These are phyloP conservation scores for Chrosomus eos DNA, from an alignment of 2,797 vertebrate genomes.

Conservation along the genomic window DNA sequence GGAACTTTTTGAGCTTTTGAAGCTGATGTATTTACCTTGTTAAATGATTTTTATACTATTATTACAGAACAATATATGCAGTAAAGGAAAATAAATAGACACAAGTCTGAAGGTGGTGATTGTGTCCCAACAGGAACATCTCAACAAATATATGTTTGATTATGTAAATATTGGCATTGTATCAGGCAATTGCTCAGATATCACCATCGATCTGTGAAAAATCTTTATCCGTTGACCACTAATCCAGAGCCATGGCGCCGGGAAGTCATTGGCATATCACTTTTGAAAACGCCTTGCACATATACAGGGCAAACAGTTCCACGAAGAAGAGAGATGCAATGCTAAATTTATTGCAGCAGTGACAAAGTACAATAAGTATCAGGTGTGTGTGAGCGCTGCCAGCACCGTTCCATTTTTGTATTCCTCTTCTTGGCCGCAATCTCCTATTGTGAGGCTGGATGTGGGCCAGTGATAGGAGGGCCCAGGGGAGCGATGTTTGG, in stretches of 20 bases:
- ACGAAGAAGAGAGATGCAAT: constrained; percentile 7
- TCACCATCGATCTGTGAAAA: not conserved
- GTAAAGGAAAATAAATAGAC: not conserved
- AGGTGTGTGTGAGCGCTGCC: constrained; percentile 9
- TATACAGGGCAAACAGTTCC: not conserved
- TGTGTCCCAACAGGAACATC: not conserved
- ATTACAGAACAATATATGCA: not conserved
- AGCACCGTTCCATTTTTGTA: constrained; percentile 1
- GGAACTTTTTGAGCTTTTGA: not conserved
- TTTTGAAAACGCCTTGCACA: not conserved
- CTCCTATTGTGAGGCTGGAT: constrained; percentile 13
- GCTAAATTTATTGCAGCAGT: constrained; percentile 32
- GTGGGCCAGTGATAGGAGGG: constrained; percentile 4
- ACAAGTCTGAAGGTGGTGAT: not conserved
- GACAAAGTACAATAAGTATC: constrained; percentile 33
- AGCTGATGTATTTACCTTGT: not conserved
- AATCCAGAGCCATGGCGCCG: not conserved
- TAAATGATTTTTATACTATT: not conserved
- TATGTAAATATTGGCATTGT: not conserved
- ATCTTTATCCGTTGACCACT: not conserved
- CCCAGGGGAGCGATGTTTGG: not conserved
- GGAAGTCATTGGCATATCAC: not conserved
- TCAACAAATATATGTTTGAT: not conserved
- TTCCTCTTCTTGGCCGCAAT: constrained; percentile 15
- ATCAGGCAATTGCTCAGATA: not conserved